Base-by-base conservation (phyloP, 2,888 invertebrate species). In the Phrixothrix hirtus region DNA sequence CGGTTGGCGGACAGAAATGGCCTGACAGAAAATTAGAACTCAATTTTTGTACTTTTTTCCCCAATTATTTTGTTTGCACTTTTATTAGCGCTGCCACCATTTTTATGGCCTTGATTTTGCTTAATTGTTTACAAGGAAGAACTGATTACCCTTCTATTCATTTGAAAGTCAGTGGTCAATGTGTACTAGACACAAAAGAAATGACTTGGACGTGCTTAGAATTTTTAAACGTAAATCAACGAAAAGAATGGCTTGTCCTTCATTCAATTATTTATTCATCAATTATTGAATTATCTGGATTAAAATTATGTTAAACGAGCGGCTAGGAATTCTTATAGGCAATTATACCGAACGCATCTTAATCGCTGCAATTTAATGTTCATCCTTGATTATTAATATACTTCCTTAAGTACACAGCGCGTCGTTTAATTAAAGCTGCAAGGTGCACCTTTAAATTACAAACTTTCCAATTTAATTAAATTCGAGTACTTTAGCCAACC, bases 1-100 rank as follows among this genome's bases (percentile, higher is more conserved):
- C 49, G 54, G 44, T 37, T 36, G 54, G 49, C 41, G 29, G 54
- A 54, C 54, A 46, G 29, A 44, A 44, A 54, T 54, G 29, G 27
- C 48, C 37, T 43, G 38, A 21, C 43, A 13, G 48, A 44, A 49
- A 54, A 54, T 54, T 54, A 54, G 54, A 49, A 44, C 49, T 44
- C 36, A 11, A 39, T 41, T 41, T 46, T 46, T 41, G 21, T 31
- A 16, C 34, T 27, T 38, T 38, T 50, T 50, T 50, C 29, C 17
- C 13, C 26, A 21, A 25, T 36, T 43, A 42, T 9, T 29, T 39
- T n/a, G 30, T 30, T 30, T 15, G n/a, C 10, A 5, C n/a, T 42
- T 27, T 25, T 27, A n/a, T n/a, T n/a, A 16, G 17, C 32, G 25
- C 38, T 47, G 47, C 38, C 38, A 39, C 34, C 38, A 32, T 34